Base-by-base conservation (phyloP, 1,140 invertebrate species). In the Hycleus phaleratus region DNA sequence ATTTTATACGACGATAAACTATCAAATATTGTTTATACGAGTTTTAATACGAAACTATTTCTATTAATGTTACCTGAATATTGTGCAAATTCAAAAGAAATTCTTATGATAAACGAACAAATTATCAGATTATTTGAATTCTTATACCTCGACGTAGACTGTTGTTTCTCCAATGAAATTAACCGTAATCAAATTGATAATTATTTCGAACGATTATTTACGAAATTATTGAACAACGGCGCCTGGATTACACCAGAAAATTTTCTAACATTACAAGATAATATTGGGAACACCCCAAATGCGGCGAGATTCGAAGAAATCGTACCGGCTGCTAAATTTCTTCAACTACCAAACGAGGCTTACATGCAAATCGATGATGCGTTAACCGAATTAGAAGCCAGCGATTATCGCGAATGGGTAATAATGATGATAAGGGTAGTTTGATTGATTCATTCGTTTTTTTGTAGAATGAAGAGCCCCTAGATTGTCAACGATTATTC, bases 331-430 rank as follows among this genome's bases (percentile, higher is more conserved):
- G 79, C 81, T 38, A 78, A 81, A 65, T 75, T 75, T 46, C 72
- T 89, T 40, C 78, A 81, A n/a, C 68, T 91, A 46, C 86, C 87
- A 2, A 80, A 83, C 68, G 87, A 89, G 64, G 85, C 85, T 7
- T 82, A 85, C 66, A 77, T 88, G 60, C 84, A 89, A 72, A 81
- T 90, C 50, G 87, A 90, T 68, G 85, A 88, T 72, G 86, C 86
- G 3, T 73, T 91, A 4, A 87, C 84, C 66, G 87, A 91, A 73
- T 79, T 91, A 70, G 87, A 89, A 75, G 84, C 88, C 11, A 87
- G 87, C 75, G 87, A 90, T 74, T 88, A 90, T 72, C 76, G 85
- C 65, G 86, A 88, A 73, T 88, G 86, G 86, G 85, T 86, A 76
- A 9, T 51, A 18, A 18, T 18, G 18, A 18, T 18, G 18, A 18